These are phyloP conservation scores for Acanthurus lineatus DNA, from an alignment of 2,797 vertebrate species.

Conservation along the genomic window DNA sequence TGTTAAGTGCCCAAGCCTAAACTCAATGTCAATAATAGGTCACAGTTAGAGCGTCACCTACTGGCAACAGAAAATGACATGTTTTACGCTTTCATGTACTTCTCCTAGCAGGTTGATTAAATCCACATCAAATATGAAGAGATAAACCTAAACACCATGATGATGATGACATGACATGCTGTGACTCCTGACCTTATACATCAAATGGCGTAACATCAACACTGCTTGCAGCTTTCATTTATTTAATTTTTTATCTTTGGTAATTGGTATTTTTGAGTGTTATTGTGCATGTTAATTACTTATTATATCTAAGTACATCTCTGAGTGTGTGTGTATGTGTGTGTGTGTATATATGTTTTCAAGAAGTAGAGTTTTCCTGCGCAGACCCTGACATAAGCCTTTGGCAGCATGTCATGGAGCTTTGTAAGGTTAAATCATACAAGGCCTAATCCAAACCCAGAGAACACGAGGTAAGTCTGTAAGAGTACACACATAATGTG, in stretches of 20 bases:
- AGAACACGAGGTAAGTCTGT: slow-evolving; percentile 43
- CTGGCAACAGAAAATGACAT: no score
- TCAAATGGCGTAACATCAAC: no score
- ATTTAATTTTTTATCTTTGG: slow-evolving; percentile 15
- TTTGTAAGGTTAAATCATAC: slow-evolving; percentile 79
- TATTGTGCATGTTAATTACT: slow-evolving; percentile 24
- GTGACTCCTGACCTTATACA: no score
- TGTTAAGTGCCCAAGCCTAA: no score
- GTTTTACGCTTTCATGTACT: no score
- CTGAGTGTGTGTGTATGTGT: slow-evolving; percentile 11
- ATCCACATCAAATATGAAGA: no score
- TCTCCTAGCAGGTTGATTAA: no score
- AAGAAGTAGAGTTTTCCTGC: slow-evolving; percentile 59
- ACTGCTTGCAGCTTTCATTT: no score
- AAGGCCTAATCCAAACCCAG: slow-evolving; percentile 62
- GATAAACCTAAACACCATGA: no score
- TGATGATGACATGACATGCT: no score
- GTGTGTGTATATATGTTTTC: slow-evolving; percentile 37
- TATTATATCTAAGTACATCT: not conserved
- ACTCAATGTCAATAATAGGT: no score
- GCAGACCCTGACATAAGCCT: slow-evolving; percentile 60
- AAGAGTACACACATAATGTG: not conserved
- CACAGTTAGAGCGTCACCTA: no score
- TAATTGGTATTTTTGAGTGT: slow-evolving; percentile 51
- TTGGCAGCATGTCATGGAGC: slow-evolving; percentile 67